phyloP scores from a whole-genome alignment of 2,113 vertebrate species.

The Cyphomyrus discorhynchus region DNA sequence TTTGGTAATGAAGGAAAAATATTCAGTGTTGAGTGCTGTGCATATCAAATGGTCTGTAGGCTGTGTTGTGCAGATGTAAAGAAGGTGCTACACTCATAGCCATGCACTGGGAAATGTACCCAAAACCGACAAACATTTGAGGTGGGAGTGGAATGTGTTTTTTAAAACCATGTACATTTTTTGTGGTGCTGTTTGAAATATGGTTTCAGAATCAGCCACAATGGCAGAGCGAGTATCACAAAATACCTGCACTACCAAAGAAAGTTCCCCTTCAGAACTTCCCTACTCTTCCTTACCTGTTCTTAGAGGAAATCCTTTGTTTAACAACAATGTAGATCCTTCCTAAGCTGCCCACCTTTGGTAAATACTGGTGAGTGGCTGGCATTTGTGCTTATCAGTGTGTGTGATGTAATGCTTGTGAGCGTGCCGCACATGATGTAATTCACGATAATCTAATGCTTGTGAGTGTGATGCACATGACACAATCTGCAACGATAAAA shows the following conservation, averaged over 20 bases:
- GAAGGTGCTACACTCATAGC: background rate
- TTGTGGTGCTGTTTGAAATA: background rate
- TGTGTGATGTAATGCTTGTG: background rate
- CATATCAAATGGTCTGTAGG: background rate
- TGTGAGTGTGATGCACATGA: background rate
- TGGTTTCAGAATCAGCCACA: background rate
- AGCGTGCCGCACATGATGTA: background rate
- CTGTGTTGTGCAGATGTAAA: background rate
- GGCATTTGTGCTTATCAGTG: background rate
- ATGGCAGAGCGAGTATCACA: background rate
- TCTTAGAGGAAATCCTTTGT: background rate
- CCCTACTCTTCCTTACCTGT: background rate
- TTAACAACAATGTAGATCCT: background rate
- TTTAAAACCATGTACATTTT: background rate
- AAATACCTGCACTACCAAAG: background rate
- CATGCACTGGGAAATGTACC: background rate
- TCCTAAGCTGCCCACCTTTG: background rate
- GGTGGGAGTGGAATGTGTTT: background rate
- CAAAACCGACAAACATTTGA: background rate
- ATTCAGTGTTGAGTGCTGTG: background rate
- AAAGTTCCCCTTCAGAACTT: background rate
- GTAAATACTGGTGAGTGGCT: background rate
- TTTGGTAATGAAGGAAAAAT: background rate
- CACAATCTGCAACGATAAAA: background rate
- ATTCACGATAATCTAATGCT: background rate